Evolutionary conservation across 30 jellyfish, hydroid and myxozoan genomes (phyloP).

Genomic region (Hydractinia echinata): DNA sequence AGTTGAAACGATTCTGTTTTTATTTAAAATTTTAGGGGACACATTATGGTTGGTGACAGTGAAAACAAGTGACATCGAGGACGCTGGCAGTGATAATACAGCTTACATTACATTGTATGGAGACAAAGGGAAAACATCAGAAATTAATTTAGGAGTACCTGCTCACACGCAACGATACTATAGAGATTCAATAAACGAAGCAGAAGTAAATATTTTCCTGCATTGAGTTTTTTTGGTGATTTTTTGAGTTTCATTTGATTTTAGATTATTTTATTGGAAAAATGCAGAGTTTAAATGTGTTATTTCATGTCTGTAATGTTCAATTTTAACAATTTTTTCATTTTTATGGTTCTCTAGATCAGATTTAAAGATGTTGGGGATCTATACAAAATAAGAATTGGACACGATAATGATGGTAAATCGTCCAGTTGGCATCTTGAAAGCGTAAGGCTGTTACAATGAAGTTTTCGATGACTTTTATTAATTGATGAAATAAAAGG

Average conservation of each 20-base stretch:
- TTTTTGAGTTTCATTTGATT: too few relatives aligned
- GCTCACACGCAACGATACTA: slow-evolving; percentile 26
- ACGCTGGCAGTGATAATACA: slow-evolving; percentile 54
- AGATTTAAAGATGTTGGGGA: slow-evolving; percentile 64
- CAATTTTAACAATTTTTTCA: too few relatives aligned
- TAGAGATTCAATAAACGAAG: slow-evolving; percentile 52
- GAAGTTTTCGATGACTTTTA: too few relatives aligned
- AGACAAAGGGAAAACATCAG: slow-evolving; percentile 59
- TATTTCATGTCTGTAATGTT: too few relatives aligned
- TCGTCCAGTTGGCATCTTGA: slow-evolving; percentile 65
- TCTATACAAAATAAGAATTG: slow-evolving; percentile 53
- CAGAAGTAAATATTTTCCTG: slow-evolving; percentile 54
- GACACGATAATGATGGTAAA: slow-evolving; percentile 41
- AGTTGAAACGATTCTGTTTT: too few relatives aligned
- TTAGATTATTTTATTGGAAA: too few relatives aligned
- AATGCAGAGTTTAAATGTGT: too few relatives aligned
- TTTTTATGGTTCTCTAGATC: slow-evolving; percentile 19
- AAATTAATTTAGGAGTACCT: slow-evolving; percentile 47
- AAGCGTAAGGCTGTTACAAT: slow-evolving; percentile 36
- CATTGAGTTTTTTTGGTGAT: too few relatives aligned
- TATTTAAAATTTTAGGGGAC: not conserved
- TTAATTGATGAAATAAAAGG: too few relatives aligned
- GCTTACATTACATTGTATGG: slow-evolving; percentile 67
- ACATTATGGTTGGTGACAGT: slow-evolving; percentile 45
- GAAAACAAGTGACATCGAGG: slow-evolving; percentile 55